Evolutionary conservation across 2,113 vertebrate genomes (phyloP), one percentile per base, ranked within the genome.

Genomic region (Epinephelus fuscoguttatus): DNA sequence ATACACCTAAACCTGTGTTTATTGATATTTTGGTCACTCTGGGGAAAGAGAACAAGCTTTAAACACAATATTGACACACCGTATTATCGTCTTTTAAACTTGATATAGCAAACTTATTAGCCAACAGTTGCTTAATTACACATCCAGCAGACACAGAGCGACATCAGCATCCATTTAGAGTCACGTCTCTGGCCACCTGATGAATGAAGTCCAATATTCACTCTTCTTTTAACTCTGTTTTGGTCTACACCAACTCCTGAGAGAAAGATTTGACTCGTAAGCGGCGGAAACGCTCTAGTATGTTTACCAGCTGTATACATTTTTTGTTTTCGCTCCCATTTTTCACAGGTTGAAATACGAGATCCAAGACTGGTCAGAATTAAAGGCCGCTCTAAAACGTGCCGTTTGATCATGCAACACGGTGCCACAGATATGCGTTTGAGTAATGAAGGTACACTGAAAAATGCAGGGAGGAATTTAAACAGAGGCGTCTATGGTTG

Each of bases 361-460:
- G 33, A 37, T 37, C 33, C 2, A 6, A 37, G 33, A 37, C 33
- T 37, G 33, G 33, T 37, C 33, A 37, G 33, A 37, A 37, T 37
- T 37, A 37, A 37, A 37, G 6, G 33, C 33, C 6, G 3, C 33
- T 33, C 33, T 6, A 33, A 33, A 33, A 33, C 6, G 33, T 33
- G 33, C 33, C 5, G 33, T 37, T 37, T 37, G 33, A 37, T 37
- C 33, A 37, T 1, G 6, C 33, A 37, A 37, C 33, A 37, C 33
- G 1, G 33, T 37, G 33, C 33, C 33, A 37, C 33, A 37, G 33
- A 37, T 37, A 30, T 30, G 30, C 30, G 4, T 30, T 30, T 75
- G 3, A 55, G 17, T 66, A 70, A 56, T 68, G 60, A 75, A 47
- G 62, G 7, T 8, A 9, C 6, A 47, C 70, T 75, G 47, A 57